A percentile compares a stretch with the other conserved stretches of the same genome.
Conservation (phyloP, 1,140 invertebrate genomes). For the Grapholita molesta region DNA sequence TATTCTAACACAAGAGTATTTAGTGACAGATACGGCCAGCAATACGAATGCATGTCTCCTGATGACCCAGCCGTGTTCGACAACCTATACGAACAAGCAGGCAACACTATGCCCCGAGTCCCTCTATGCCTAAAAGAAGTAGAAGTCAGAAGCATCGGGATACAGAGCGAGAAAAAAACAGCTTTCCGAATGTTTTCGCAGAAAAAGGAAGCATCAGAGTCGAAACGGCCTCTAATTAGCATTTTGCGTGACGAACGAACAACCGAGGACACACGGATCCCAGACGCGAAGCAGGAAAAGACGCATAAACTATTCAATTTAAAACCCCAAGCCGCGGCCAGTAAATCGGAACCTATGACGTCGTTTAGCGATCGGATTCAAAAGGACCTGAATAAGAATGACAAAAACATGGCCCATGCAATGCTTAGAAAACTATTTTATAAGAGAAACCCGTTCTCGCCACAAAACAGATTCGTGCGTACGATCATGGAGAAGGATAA, state of each 20-base stretch:
- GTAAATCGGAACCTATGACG: constrained; percentile 25
- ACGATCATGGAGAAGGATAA: constrained; percentile 59
- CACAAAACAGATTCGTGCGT: constrained; percentile 51
- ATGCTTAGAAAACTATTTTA: constrained; percentile 63
- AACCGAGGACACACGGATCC: neutral
- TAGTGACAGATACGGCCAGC: neutral
- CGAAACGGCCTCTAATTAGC: neutral
- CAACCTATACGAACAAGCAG: constrained; percentile 32
- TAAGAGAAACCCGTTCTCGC: constrained; percentile 65
- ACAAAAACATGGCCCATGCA: constrained; percentile 27
- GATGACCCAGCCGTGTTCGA: constrained; percentile 32
- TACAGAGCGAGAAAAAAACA: constrained; percentile 57
- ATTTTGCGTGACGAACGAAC: neutral
- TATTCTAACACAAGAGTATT: neutral
- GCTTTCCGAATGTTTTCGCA: constrained; percentile 50
- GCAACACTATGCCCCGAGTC: constrained; percentile 37
- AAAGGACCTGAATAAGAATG: constrained; percentile 34
- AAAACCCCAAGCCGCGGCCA: neutral
- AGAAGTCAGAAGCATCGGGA: constrained; percentile 64
- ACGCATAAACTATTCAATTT: constrained; percentile 25
- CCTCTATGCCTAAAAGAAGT: constrained; percentile 68
- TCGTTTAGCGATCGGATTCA: constrained; percentile 43
- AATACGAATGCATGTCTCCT: constrained; percentile 2
- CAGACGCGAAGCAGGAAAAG: constrained; percentile 25
- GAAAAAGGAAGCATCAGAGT: constrained; percentile 23